Base-by-base conservation (phyloP, 53 echinoderm and acorn worm species). In the Echinarachnius parma region DNA sequence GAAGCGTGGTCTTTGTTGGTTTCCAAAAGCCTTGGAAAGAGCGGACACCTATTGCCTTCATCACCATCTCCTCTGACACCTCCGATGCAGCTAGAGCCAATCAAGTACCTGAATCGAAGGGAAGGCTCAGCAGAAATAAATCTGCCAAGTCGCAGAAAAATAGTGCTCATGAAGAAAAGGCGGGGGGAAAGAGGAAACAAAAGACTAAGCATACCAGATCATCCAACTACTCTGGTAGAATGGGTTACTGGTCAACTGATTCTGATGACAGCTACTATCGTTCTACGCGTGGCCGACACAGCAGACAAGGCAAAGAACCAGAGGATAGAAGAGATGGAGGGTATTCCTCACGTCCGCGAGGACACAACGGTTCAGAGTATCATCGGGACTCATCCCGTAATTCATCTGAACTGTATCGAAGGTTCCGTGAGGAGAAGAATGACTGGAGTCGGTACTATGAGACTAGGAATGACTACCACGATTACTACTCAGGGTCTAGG, bases 1-100 rank as follows among this genome's bases (percentile, higher is more conserved):
- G 84, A n/a, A 61, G 60, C 34, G 75, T 95, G 28, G 84, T 81
- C 66, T 84, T 90, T 27, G 66, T 90, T 21, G 90, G 82, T 2
- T 81, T 78, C 32, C 62, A 87, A 10, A 81, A 90, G 49, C 87
- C 90, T 8, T 72, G 66, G 13, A 76, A 79, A 61, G 61, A 61
- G 48, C 77, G 77, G 22, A 76, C 77, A 28, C 77, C 77, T 2
- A 72, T 72, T 3, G 74, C 74, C 27, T 54, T 72, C 74, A 72
- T 72, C 54, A 72, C 74, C 1, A 72, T 72, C 36, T 72, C 74
- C 5, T 37, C 34, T 37, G 74, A 56, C 2, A 36, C 42, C 54
- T 72, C 74, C 0, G 37, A 16, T 5, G 44, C 1, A 9, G 29
- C 22, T 4, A 33, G 34, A 69, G 50, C 2, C 1, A n/a, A 16